Percentiles rank a stretch among this genome's conserved stretches.
phyloP scores from a whole-genome alignment of 2,888 invertebrate species.

The Drosophila conformis region DNA sequence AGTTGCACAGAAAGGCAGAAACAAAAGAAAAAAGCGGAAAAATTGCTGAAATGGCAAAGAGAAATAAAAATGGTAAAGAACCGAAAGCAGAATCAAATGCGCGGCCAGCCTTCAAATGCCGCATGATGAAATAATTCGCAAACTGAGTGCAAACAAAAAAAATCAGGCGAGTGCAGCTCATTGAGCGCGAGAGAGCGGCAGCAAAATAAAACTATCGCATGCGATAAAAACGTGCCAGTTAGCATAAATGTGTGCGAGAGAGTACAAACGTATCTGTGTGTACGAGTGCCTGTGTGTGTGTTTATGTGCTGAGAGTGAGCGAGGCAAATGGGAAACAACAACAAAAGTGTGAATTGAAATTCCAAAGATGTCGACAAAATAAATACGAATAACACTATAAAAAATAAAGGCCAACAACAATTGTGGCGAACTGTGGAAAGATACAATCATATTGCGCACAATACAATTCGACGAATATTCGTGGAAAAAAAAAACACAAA shows the following conservation, averaged over 20 bases:
- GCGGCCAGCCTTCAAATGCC: constrained; percentile 58
- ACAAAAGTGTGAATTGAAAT: constrained; percentile 83
- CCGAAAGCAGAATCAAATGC: constrained; percentile 44
- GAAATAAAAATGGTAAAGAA: not conserved
- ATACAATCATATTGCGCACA: constrained; percentile 75
- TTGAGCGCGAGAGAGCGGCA: constrained; percentile 16
- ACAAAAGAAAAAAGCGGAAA: constrained; percentile 15
- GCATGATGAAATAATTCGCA: constrained; percentile 39
- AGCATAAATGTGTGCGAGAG: constrained; percentile 56
- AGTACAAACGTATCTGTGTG: constrained; percentile 65
- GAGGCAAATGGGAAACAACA: constrained; percentile 61
- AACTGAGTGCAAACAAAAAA: constrained; percentile 16
- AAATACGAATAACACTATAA: constrained; percentile 63
- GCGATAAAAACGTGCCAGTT: constrained; percentile 51
- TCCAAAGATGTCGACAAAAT: constrained; percentile 82
- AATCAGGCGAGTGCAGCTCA: constrained; percentile 25
- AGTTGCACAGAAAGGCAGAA: constrained; percentile 18
- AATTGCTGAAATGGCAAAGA: constrained; percentile 50
- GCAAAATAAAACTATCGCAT: constrained; percentile 45
- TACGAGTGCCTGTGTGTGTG: not conserved
- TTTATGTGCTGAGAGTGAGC: constrained; percentile 17
- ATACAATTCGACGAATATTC: constrained; percentile 70
- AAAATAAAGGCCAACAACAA: constrained; percentile 33
- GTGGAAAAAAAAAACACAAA: constrained; percentile 37
- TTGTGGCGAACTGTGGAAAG: constrained; percentile 62